Conservation (phyloP, 2,113 vertebrate species). For the Platichthys flesus region DNA sequence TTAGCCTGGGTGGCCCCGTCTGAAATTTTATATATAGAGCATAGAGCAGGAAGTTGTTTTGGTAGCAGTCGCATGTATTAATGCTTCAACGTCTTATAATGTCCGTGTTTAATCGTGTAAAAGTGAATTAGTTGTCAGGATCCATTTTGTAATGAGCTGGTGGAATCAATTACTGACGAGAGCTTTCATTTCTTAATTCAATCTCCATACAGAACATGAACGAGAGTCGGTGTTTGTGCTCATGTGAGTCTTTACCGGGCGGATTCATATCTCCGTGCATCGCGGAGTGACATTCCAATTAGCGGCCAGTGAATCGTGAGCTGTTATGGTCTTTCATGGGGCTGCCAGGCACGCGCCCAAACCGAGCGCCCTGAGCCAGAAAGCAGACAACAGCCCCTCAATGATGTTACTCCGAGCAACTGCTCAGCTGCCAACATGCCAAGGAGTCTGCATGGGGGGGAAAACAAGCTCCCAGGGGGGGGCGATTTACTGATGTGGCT, state of each 20-base stretch:
- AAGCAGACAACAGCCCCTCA: slow-evolving; percentile 58
- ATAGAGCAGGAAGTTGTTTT: slow-evolving; percentile 23
- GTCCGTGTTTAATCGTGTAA: slow-evolving; percentile 69
- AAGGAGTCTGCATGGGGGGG: slow-evolving; percentile 26
- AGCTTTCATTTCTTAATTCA: slow-evolving; percentile 62
- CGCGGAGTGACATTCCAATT: slow-evolving; percentile 81
- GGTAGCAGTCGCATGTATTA: slow-evolving; percentile 35
- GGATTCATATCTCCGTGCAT: slow-evolving; percentile 63
- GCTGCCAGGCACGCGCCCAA: slow-evolving; percentile 58
- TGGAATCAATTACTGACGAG: slow-evolving; percentile 73
- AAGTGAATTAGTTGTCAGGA: slow-evolving; percentile 67
- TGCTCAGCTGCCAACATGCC: slow-evolving; percentile 53
- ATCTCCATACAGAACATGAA: slow-evolving; percentile 47
- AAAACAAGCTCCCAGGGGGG: neutral
- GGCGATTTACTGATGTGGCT: slow-evolving; percentile 28
- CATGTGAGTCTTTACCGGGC: slow-evolving; percentile 46
- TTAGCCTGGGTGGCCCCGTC: neutral
- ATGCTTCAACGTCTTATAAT: slow-evolving; percentile 61
- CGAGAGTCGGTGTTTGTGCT: slow-evolving; percentile 52
- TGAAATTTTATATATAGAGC: slow-evolving; percentile 19
- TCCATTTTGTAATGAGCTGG: slow-evolving; percentile 61
- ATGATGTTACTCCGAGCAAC: slow-evolving; percentile 52
- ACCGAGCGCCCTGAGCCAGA: slow-evolving; percentile 52
- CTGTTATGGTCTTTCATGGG: slow-evolving; percentile 63
- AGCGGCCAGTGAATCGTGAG: slow-evolving; percentile 81